These are phyloP conservation scores for Pteronura brasiliensis DNA, from an alignment of 2,113 vertebrate species.

Conservation along the genomic window DNA sequence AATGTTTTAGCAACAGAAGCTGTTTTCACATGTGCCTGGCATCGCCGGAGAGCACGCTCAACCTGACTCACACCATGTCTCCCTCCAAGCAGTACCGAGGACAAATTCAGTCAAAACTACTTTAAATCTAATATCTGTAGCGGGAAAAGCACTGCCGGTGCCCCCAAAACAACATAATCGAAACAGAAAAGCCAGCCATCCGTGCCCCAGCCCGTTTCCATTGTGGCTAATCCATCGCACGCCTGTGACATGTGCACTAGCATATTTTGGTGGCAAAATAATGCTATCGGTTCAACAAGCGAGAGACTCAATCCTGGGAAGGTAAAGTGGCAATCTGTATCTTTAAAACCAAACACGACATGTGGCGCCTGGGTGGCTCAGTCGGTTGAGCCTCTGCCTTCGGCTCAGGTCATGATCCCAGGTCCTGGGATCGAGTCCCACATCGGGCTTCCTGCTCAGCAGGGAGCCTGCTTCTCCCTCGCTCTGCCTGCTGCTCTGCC, in stretches of 20 bases:
- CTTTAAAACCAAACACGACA: background rate
- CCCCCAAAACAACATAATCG: background rate
- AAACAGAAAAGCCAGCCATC: background rate
- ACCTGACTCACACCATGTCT: background rate
- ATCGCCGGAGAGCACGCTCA: background rate
- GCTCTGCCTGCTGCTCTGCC: no score
- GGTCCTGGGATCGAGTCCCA: no score
- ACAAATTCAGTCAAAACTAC: background rate
- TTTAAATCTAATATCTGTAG: background rate
- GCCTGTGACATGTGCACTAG: background rate
- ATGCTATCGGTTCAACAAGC: background rate
- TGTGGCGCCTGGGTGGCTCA: no score
- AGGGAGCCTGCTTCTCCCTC: no score
- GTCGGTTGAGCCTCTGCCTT: no score
- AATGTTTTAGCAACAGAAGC: background rate
- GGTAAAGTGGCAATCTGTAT: background rate
- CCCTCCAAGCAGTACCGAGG: background rate
- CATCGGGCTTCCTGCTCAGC: no score
- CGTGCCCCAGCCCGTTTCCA: background rate
- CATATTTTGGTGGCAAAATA: background rate
- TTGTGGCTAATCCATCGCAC: background rate
- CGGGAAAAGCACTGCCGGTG: background rate
- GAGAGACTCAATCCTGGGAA: background rate
- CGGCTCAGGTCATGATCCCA: no score
- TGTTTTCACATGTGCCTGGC: background rate